Evolutionary conservation across 2,797 vertebrate species (phyloP), one percentile per base, ranked within the genome.

Genomic region (Chromis chromis): DNA sequence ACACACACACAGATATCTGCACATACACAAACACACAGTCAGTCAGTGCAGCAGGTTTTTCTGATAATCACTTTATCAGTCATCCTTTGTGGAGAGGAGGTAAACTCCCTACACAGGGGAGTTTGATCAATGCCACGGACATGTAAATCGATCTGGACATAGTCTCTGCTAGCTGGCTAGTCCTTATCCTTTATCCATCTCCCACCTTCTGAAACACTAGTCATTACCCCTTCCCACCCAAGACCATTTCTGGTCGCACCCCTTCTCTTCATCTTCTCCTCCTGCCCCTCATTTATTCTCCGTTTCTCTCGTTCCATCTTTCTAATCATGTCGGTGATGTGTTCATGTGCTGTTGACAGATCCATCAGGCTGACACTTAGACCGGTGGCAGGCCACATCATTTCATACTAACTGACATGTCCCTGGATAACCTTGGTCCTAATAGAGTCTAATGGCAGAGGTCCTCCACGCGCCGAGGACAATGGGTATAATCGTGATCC

Each of bases 91-190:
- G 65, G 60, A 76, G 64, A 87, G 70, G 86, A 81, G 87, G 80
- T 83, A 82, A 90, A 90, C 74, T 89, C 86, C 79, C 83, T 31
- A 80, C 87, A 84, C 65, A 22, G 80, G 85, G 85, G 88, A 79
- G 85, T 79, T 50, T 88, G 87, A 92, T 94, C 92, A 88, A 94
- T 94, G 86, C 71, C 85, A 90, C 70, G 91, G 87, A 90, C 92
- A 91, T 91, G 88, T 92, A 80, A 85, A 93, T 93, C 82, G 82
- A 95, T 94, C 61, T 63, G 79, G 82, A 91, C 86, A 89, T 65
- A 76, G 85, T 85, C 79, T 90, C 79, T 76, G 86, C 83, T 79
- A 78, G 84, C 83, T 83, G 19, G 10, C 69, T 71, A 81, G 78
- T 86, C 74, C 64, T 81, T 83, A 80, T 86, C 83, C 76, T 84